These are phyloP conservation scores for Nematopogon swammerdamellus DNA, from an alignment of 2,888 invertebrate species.

Conservation along the genomic window DNA sequence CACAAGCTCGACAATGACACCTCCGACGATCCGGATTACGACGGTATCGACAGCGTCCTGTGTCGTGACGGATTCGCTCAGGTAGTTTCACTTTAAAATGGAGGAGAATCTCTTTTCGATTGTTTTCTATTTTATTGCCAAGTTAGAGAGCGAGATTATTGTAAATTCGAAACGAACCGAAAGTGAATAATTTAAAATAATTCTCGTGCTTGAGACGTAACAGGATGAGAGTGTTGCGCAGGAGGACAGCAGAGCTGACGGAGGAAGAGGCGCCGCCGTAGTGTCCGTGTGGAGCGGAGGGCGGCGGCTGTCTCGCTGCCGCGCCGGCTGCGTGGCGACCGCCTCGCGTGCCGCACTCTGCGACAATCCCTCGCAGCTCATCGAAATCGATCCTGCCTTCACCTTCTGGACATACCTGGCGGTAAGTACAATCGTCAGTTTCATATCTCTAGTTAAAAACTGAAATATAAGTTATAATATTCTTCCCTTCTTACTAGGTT, in stretches of 20 bases:
- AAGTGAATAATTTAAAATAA: too few species aligned
- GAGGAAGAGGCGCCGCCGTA: conserved; percentile 16
- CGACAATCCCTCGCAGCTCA: conserved; percentile 52
- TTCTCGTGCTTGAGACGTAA: not conserved
- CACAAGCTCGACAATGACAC: conserved; percentile 20
- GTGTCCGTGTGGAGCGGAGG: conserved; percentile 28
- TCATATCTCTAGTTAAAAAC: too few species aligned
- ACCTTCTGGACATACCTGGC: conserved; percentile 73
- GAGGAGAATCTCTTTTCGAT: too few species aligned
- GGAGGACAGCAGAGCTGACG: conserved; percentile 11
- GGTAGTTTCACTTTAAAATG: not conserved
- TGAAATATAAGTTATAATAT: too few species aligned
- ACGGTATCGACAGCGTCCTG: conserved; percentile 24
- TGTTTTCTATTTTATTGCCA: too few species aligned
- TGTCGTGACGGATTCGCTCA: conserved; percentile 23
- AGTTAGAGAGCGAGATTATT: too few species aligned
- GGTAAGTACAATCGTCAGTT: too few species aligned
- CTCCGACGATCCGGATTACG: conserved; percentile 24
- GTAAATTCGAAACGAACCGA: too few species aligned
- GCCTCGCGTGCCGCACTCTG: conserved; percentile 57
- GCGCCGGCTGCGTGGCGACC: conserved; percentile 57
- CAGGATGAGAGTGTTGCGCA: not conserved
- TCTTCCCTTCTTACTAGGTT: too few species aligned
- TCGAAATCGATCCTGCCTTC: conserved; percentile 60
- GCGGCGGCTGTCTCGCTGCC: conserved; percentile 44